Conservation (phyloP, 2,888 invertebrate species). For the Anodontia alba region DNA sequence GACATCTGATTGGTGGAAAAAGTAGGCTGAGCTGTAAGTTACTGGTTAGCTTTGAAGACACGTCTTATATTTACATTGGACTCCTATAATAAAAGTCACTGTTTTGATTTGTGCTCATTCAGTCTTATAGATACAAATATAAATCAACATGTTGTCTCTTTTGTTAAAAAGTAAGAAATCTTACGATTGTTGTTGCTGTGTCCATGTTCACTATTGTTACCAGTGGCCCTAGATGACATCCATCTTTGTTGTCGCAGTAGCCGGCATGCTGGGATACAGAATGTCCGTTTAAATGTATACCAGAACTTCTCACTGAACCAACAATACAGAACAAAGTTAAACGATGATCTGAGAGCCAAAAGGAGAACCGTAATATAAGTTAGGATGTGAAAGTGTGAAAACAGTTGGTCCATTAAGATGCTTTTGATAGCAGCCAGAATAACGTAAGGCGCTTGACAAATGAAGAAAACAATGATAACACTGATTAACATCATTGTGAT, state of each 20-base stretch:
- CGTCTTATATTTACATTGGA: too few species aligned
- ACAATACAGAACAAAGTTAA: conserved; percentile 83
- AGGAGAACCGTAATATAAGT: conserved; percentile 62
- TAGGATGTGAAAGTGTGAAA: conserved; percentile 46
- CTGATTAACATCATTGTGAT: conserved; percentile 83
- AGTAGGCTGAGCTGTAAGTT: too few species aligned
- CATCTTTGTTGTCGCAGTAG: conserved; percentile 35
- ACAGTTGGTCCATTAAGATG: conserved; percentile 38
- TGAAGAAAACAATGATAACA: conserved; percentile 82
- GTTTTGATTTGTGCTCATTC: too few species aligned
- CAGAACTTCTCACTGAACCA: conserved; percentile 84
- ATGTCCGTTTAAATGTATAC: conserved; percentile 81
- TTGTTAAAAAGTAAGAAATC: conserved; percentile 56
- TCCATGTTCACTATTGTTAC: conserved; percentile 52
- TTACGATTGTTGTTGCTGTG: conserved; percentile 65
- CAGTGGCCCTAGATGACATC: conserved; percentile 39
- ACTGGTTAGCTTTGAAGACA: too few species aligned
- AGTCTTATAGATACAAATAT: too few species aligned
- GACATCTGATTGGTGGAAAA: too few species aligned
- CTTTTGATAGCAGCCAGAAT: conserved; percentile 46
- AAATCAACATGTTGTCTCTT: conserved; percentile 52
- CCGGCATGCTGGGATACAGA: conserved; percentile 73
- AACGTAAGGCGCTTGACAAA: conserved; percentile 82
- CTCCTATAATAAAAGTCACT: too few species aligned
- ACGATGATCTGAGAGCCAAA: conserved; percentile 80